Evolutionary conservation across 2,113 vertebrate genomes (phyloP).

Genomic region (Arvicanthis niloticus): DNA sequence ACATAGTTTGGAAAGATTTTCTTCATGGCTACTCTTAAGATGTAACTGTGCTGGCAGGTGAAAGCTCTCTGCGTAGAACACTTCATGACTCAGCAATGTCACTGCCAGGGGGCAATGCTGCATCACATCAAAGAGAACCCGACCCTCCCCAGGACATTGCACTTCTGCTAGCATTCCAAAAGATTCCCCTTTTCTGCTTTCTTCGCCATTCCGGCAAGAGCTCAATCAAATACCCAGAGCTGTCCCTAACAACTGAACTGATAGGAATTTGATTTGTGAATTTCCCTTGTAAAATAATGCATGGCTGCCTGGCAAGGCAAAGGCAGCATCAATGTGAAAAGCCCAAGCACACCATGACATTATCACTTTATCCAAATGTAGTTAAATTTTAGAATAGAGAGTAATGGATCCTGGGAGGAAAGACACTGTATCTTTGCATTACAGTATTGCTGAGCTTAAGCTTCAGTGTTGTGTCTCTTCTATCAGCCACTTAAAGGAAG

Average conservation of each 20-base stretch:
- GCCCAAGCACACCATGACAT: slow-evolving; percentile 25
- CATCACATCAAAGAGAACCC: slow-evolving; percentile 20
- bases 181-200: slow-evolving; percentile 13
- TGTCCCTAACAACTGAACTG: slow-evolving; percentile 30
- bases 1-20: slow-evolving; percentile 58
- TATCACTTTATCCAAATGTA: slow-evolving; percentile 70
- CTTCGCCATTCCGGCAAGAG: slow-evolving; percentile 26
- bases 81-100: slow-evolving; percentile 3
- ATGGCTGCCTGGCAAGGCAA: slow-evolving; percentile 38
- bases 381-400: slow-evolving; percentile 73
- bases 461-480: slow-evolving; percentile 64
- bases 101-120: slow-evolving; percentile 6
- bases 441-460: slow-evolving; percentile 47
- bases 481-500: slow-evolving; percentile 41
- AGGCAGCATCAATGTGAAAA: slow-evolving; percentile 71
- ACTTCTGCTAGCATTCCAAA: slow-evolving; percentile 12
- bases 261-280: slow-evolving; percentile 68
- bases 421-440: slow-evolving; percentile 58
- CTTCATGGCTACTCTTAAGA: background rate
- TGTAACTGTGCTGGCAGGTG: background rate
- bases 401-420: slow-evolving; percentile 70
- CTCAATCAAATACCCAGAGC: slow-evolving; percentile 19
- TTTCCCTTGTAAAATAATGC: slow-evolving; percentile 73
- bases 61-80: slow-evolving; percentile 26
- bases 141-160: background rate